Evolutionary conservation across 1,140 invertebrate species (phyloP).

Genomic region (Drosophila ficusphila): DNA sequence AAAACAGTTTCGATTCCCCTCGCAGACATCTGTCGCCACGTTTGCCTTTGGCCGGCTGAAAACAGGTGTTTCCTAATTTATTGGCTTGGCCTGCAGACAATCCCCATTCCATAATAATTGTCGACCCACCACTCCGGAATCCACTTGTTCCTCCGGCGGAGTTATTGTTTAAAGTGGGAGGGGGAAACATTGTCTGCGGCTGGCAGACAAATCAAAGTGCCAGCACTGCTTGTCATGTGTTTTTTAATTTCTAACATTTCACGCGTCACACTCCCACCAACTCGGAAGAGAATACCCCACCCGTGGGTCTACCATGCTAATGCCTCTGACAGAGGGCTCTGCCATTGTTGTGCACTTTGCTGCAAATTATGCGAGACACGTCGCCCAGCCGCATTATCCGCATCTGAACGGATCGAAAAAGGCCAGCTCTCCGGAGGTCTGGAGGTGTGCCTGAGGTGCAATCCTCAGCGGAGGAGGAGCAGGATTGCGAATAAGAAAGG

Average conservation of each 20-base stretch:
- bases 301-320: conserved; percentile 17
- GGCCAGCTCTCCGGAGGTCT: conserved; percentile 17
- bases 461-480: background rate
- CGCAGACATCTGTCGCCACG: conserved; percentile 59
- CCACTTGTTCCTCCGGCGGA: conserved; percentile 36
- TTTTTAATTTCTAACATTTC: conserved; percentile 83
- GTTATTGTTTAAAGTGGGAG: conserved; percentile 60
- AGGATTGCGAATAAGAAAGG: background rate
- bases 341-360: conserved; percentile 78
- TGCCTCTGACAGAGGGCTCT: conserved; percentile 34
- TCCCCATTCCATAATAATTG: background rate
- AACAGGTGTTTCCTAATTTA: conserved; percentile 81
- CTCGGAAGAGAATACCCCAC: background rate
- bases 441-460: conserved; percentile 75
- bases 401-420: conserved; percentile 13
- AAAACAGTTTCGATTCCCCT: conserved; percentile 47
- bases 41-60: conserved; percentile 36
- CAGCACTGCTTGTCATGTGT: conserved; percentile 70
- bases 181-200: conserved; percentile 42
- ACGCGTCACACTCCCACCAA: conserved; percentile 45
- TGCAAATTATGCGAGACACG: conserved; percentile 79
- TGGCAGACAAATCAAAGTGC: conserved; percentile 79
- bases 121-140: background rate
- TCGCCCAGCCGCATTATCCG: conserved; percentile 25
- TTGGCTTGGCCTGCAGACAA: conserved; percentile 43